These are phyloP conservation scores for Lophius piscatorius DNA, from an alignment of 2,113 vertebrate genomes.

Conservation along the genomic window DNA sequence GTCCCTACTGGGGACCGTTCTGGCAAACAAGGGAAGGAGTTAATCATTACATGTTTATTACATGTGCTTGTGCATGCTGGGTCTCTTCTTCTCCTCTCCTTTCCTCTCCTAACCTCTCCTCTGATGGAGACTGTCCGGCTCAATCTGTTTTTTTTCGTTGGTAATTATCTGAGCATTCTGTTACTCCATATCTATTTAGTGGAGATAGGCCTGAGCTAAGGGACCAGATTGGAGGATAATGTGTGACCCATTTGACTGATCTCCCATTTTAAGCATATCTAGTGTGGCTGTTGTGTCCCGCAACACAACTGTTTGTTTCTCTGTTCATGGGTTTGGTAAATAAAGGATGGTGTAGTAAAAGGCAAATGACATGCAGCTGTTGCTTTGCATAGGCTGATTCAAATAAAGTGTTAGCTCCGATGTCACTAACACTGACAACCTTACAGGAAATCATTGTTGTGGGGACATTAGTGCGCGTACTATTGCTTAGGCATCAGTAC, in stretches of 20 bases:
- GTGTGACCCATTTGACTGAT: conserved; percentile 37
- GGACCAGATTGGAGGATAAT: conserved; percentile 18
- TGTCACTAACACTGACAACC: background rate
- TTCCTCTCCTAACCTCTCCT: conserved; percentile 12
- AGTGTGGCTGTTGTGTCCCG: conserved; percentile 27
- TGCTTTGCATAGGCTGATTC: conserved; percentile 1
- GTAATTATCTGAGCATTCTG: conserved; percentile 45
- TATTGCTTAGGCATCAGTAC: background rate
- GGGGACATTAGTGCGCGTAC: background rate
- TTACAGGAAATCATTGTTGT: background rate
- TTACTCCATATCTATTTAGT: conserved; percentile 45
- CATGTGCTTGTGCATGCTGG: background rate
- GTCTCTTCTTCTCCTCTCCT: conserved; percentile 19
- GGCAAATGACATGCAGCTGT: conserved; percentile 13
- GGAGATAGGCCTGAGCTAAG: conserved; percentile 13
- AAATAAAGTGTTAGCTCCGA: background rate
- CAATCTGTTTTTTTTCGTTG: conserved; percentile 29
- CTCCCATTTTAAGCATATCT: conserved; percentile 27
- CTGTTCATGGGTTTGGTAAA: conserved; percentile 1
- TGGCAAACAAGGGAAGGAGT: background rate
- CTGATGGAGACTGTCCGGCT: conserved; percentile 23
- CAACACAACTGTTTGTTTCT: conserved; percentile 4
- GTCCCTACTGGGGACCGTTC: background rate
- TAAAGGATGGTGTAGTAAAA: conserved; percentile 18
- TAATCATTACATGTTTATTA: background rate